Percentiles rank a stretch among this genome's conserved stretches.
phyloP scores from a whole-genome alignment of 2,113 vertebrate genomes.

The Nerophis ophidion region DNA sequence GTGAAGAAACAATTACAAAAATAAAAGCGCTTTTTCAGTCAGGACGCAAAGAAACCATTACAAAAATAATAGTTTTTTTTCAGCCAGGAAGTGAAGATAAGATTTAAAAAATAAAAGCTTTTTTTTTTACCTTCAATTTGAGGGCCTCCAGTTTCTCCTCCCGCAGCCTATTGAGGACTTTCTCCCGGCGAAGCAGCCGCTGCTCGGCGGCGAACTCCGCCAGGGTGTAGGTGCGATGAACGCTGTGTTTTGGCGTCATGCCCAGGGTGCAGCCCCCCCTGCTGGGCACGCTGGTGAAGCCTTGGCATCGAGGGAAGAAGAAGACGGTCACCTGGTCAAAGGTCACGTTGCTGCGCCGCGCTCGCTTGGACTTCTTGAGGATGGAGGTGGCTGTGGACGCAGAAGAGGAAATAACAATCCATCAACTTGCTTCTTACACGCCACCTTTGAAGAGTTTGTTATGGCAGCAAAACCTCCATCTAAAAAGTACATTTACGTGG shows the following conservation, averaged over 20 bases:
- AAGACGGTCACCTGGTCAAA: slow-evolving; percentile 91
- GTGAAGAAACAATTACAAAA: too few species aligned
- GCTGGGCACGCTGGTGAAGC: slow-evolving; percentile 94
- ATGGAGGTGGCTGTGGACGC: slow-evolving; percentile 79
- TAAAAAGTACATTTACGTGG: too few species aligned
- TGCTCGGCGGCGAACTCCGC: slow-evolving; percentile 86
- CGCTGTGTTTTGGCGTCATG: slow-evolving; percentile 83
- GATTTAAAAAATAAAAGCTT: too few species aligned
- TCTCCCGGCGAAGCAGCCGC: slow-evolving; percentile 74
- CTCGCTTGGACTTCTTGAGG: slow-evolving; percentile 82
- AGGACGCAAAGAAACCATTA: too few species aligned
- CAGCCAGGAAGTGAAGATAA: too few species aligned
- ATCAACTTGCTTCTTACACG: background rate
- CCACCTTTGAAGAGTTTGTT: too few species aligned
- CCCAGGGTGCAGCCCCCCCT: slow-evolving; percentile 92
- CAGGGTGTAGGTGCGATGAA: slow-evolving; percentile 78
- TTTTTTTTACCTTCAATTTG: slow-evolving; percentile 75
- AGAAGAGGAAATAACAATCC: background rate
- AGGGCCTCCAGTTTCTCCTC: slow-evolving; percentile 86
- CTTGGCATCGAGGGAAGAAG: slow-evolving; percentile 95
- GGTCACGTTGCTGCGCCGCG: slow-evolving; percentile 77
- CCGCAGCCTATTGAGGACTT: slow-evolving; percentile 79
- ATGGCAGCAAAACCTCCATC: too few species aligned
- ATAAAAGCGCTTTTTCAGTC: too few species aligned
- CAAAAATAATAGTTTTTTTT: too few species aligned